Evolutionary conservation across 2,113 vertebrate species (phyloP), one percentile per base, ranked within the genome.

Genomic region (Ciconia boyciana): DNA sequence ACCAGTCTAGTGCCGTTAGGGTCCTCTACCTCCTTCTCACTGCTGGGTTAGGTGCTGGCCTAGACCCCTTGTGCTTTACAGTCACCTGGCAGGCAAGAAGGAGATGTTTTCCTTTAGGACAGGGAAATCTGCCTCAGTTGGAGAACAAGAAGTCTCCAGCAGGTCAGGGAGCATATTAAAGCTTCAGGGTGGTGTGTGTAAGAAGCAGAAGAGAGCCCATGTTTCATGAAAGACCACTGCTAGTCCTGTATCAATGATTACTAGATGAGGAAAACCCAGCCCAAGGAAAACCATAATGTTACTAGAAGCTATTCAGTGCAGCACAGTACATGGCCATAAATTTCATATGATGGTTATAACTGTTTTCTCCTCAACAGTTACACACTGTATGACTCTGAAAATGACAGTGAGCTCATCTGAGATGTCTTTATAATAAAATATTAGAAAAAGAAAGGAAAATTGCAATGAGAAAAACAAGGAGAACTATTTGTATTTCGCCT

Each of bases 341-440:
- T 94, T 92, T 96, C 77, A 57, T 36, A 55, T 62, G 93, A 87
- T 92, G 58, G 87, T 82, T 80, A 43, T 84, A 91, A 93, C 44
- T 34, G 94, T 93, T 93, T 93, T 97, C 79, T 97, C 77, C 92
- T 96, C 94, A 91, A 90, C 83, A 97, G 89, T 97, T 97, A 95
- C 88, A 94, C 51, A 77, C 78, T 83, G 60, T 94, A 80, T 70
- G 87, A 66, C 83, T 95, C 85, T 58, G 96, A 96, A 98, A 98
- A 96, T 93, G 87, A 79, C 49, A 32, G 11, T 29, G 25, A 69
- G 29, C 82, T 89, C 78, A 82, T 95, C 93, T 94, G 92, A 94
- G 43, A 61, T n/a, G 20, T 90, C 57, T 94, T 95, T 57, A 76
- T 89, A 64, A 93, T 89, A 58, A 94, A 94, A 86, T 43, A 24